Evolutionary conservation across 2,888 invertebrate genomes (phyloP), one percentile per base, ranked within the genome.

Genomic region (Plusia festucae): DNA sequence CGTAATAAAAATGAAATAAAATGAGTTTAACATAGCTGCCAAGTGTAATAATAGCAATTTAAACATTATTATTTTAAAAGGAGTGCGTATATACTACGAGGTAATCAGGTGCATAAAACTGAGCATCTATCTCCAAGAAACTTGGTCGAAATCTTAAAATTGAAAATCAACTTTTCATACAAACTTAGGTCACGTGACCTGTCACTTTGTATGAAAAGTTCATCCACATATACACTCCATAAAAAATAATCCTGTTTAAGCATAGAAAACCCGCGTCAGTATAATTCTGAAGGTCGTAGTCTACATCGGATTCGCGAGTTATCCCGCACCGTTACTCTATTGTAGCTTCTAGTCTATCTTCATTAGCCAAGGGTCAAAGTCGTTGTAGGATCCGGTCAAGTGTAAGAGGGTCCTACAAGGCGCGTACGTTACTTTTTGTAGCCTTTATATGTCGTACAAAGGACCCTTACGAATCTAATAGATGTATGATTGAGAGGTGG

Each of bases 361-460:
- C 53, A 63, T 73, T 68, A 67, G 51, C 32, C 58, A 24, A 55
- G 46, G 73, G 63, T 68, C 73, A 53, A 73, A 56, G 73, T 68
- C 52, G 68, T 53, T 34, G 63, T 60, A 22, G 40, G 46, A 55
- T 30, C 58, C 73, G 60, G 64, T 61, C 55, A 60, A 73, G 60
- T 55, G 30, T 59, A 70, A 27, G 52, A 58, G 40, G 68, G 60
- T 68, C 40, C 32, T 64, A 60, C 20, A 58, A 71, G 67, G 61
- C 67, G 72, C 58, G 24, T 55, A 57, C 65, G 68, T 20, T 49
- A 49, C 46, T 49, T 18, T 40, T 49, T 49, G 46, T 49, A 49
- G 11, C 46, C 20, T 49, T 49, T 49, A 49, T 49, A 49, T 49
- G 46, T 49, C 11, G 46, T 46, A 49, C 32, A 60, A 44, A 40